These are phyloP conservation scores for Brienomyrus brachyistius DNA, from an alignment of 2,113 vertebrate genomes.

Conservation along the genomic window DNA sequence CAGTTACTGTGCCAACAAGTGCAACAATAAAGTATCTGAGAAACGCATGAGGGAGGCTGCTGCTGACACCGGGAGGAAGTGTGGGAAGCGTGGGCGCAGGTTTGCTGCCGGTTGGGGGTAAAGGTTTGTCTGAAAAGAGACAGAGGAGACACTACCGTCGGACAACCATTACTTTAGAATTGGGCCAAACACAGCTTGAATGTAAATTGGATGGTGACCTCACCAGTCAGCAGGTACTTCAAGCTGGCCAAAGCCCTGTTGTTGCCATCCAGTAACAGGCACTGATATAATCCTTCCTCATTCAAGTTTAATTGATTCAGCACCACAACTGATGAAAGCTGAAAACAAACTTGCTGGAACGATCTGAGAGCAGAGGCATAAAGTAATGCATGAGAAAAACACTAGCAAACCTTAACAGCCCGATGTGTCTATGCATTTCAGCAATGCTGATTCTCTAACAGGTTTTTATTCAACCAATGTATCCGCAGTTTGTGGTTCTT, in stretches of 20 bases:
- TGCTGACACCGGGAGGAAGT: constrained; percentile 23
- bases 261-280: constrained; percentile 42
- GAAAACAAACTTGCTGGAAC: constrained; percentile 43
- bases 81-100: constrained; percentile 36
- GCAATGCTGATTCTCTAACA: neutral
- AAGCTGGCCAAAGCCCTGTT: constrained; percentile 42
- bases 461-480: neutral
- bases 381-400: neutral
- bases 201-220: neutral
- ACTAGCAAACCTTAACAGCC: neutral
- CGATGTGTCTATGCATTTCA: constrained; percentile 26
- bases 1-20: constrained; percentile 39
- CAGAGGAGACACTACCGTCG: neutral
- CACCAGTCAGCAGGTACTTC: constrained; percentile 47
- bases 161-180: neutral
- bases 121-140: constrained; percentile 39
- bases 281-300: constrained; percentile 54
- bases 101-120: constrained; percentile 25
- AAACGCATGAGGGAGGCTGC: constrained; percentile 18
- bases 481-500: neutral
- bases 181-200: neutral
- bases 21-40: constrained; percentile 30
- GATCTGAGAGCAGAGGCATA: constrained; percentile 29
- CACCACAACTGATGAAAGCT: constrained; percentile 48
- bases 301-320: constrained; percentile 53